phyloP scores from a whole-genome alignment of 2,113 vertebrate species.

The Toxostoma redivivum region DNA sequence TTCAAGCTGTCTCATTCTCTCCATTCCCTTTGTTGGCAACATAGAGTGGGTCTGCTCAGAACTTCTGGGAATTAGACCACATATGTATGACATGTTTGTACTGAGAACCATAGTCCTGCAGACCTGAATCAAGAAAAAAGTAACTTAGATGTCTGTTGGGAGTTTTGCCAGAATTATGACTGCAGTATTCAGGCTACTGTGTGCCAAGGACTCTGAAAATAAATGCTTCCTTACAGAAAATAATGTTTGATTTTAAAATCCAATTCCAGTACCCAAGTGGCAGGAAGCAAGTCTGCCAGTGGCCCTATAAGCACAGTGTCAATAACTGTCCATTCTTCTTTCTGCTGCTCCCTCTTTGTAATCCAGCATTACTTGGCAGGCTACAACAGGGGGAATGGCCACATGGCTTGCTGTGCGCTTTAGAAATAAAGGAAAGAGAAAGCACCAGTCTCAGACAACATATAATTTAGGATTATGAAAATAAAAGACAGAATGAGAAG shows the following conservation, averaged over 20 bases:
- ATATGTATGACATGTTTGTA: neutral
- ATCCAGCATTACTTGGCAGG: neutral
- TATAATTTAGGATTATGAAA: neutral
- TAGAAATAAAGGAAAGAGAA: neutral
- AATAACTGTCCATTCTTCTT: neutral
- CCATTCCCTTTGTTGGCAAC: neutral
- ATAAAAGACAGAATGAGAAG: neutral
- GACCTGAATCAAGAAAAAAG: neutral
- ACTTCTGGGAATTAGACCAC: neutral
- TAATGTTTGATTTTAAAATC: neutral
- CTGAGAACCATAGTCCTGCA: neutral
- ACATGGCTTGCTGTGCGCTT: neutral
- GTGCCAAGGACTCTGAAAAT: neutral
- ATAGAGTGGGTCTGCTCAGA: neutral
- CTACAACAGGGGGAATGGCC: neutral
- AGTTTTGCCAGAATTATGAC: neutral
- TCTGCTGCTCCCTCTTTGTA: neutral
- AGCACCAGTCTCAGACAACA: neutral
- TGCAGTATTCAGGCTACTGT: neutral
- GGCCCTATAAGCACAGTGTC: neutral
- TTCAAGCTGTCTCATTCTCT: slow-evolving; percentile 16
- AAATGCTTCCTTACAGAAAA: slow-evolving; percentile 1
- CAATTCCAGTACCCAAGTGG: neutral
- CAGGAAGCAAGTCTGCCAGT: neutral
- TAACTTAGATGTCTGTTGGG: neutral